A percentile compares a stretch with the other conserved stretches of the same genome.
Conservation (phyloP, 2,888 invertebrate genomes). For the Oscheius onirici region DNA sequence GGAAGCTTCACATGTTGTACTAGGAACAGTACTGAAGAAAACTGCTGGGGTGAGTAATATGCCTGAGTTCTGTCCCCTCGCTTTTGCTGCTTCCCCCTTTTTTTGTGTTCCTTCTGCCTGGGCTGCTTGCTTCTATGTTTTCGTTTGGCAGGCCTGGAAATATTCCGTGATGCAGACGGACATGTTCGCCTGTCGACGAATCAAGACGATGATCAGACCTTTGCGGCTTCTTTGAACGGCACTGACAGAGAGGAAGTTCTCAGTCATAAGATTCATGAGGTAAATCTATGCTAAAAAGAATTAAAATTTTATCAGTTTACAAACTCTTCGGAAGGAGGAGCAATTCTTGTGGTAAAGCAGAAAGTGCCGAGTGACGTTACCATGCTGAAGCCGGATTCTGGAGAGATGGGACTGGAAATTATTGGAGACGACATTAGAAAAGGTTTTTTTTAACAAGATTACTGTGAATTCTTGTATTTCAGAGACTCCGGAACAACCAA, state of each 20-base stretch:
- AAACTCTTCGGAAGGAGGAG: conserved; percentile 53
- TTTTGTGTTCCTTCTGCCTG: neutral
- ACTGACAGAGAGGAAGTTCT: conserved; percentile 14
- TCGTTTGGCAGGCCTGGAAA: conserved; percentile 27
- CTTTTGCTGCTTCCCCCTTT: neutral
- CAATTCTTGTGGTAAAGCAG: conserved; percentile 48
- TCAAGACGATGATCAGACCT: conserved; percentile 6
- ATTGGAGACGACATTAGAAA: conserved; percentile 35
- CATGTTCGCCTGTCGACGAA: conserved; percentile 10
- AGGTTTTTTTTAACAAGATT: neutral
- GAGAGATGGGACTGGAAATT: conserved; percentile 46
- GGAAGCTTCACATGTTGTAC: conserved; percentile 70
- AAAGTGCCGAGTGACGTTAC: conserved; percentile 36
- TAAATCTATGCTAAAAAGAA: neutral
- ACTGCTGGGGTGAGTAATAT: conserved; percentile 39
- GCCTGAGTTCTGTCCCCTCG: conserved; percentile 11
- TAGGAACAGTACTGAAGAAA: conserved; percentile 44
- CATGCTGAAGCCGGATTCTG: conserved; percentile 24
- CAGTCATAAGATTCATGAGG: conserved; percentile 13
- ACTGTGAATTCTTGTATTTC: too few relatives aligned
- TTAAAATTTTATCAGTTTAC: conserved; percentile 29
- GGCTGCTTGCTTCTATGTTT: conserved; percentile 14
- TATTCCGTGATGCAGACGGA: neutral
- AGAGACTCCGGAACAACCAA: neutral
- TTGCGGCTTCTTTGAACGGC: conserved; percentile 13